These are phyloP conservation scores for Orestias chungarensis DNA, from an alignment of 2,797 vertebrate species.

Conservation along the genomic window DNA sequence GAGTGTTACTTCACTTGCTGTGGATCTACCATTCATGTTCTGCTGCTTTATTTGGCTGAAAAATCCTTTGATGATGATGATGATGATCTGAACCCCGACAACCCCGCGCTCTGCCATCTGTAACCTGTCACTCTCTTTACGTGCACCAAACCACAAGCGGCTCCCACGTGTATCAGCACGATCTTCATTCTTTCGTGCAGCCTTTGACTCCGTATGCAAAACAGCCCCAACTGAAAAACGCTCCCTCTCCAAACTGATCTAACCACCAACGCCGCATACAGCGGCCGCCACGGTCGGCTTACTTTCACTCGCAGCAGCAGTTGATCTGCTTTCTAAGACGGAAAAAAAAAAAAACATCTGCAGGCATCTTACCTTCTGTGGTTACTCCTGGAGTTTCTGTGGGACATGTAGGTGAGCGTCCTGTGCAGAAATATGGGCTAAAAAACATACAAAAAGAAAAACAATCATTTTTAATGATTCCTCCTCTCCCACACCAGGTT, in stretches of 20 bases:
- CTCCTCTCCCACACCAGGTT: not conserved
- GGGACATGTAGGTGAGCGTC: slow-evolving; percentile 98
- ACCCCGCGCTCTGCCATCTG: not conserved
- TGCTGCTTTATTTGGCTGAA: not conserved
- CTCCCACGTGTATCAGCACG: slow-evolving; percentile 18
- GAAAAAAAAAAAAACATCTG: not conserved
- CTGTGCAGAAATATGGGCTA: slow-evolving; percentile 99
- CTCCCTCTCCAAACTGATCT: slow-evolving; percentile 16
- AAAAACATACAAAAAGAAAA: slow-evolving; percentile 29
- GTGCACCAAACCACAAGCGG: slow-evolving; percentile 16
- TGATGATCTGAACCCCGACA: not conserved
- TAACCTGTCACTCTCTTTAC: not conserved
- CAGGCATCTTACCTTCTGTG: slow-evolving; percentile 85
- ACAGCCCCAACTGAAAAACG: slow-evolving; percentile 61
- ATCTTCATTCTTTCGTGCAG: slow-evolving; percentile 18
- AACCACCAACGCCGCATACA: slow-evolving; percentile 17
- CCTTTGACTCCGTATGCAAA: slow-evolving; percentile 61
- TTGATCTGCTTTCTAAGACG: slow-evolving; percentile 27
- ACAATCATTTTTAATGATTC: not conserved
- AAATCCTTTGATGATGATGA: not conserved
- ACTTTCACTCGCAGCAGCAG: slow-evolving; percentile 24
- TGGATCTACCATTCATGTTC: not conserved
- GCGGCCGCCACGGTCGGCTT: slow-evolving; percentile 14
- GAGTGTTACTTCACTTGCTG: no score
- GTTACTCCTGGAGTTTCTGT: slow-evolving; percentile 95